Base-by-base conservation (phyloP, 2,888 invertebrate species). In the Lithosia quadra region DNA sequence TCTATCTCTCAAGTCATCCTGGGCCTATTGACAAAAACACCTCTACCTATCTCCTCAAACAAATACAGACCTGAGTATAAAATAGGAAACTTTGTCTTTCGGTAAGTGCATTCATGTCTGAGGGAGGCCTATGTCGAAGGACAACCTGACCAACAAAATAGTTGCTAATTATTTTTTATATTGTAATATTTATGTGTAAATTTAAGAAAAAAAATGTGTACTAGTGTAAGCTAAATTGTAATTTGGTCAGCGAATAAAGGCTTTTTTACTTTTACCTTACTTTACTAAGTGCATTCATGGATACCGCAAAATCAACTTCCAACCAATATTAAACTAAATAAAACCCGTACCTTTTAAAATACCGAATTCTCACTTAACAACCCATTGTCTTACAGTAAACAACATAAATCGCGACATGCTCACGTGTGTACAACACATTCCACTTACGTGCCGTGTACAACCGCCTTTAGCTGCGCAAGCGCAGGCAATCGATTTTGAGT, bases 361-460 rank as follows among this genome's bases (percentile, higher is more conserved):
- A 63, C 72, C 72, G 68, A 77, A 81, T 79, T 75, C 69, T 69
- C 79, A 79, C 68, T 69, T 72, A 69, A 66, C 70, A 71, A 67
- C 67, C 67, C 72, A 69, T 69, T 71, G 70, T 83, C 80, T 80
- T 80, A 74, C 65, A 66, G 72, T 77, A 74, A 77, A 80, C 76
- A 84, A 84, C 82, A 86, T 87, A 88, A 87, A 86, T 84, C 82
- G 79, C 73, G 67, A 76, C 69, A 78, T 79, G 77, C 74, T 81
- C 83, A 82, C 80, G 75, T 78, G 80, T 78, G 81, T 86, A 87
- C 89, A 89, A 72, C 77, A 79, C 87, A 89, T 86, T 87, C 88
- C 88, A 89, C 80, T 80, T 79, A 79, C 70, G 68, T 63, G 62
- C 60, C 79, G 59, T 78, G 81, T 83, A 81, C 68, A 57, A 63